Evolutionary conservation across 2,888 invertebrate genomes (phyloP).

Genomic region (Cistogaster globosa): DNA sequence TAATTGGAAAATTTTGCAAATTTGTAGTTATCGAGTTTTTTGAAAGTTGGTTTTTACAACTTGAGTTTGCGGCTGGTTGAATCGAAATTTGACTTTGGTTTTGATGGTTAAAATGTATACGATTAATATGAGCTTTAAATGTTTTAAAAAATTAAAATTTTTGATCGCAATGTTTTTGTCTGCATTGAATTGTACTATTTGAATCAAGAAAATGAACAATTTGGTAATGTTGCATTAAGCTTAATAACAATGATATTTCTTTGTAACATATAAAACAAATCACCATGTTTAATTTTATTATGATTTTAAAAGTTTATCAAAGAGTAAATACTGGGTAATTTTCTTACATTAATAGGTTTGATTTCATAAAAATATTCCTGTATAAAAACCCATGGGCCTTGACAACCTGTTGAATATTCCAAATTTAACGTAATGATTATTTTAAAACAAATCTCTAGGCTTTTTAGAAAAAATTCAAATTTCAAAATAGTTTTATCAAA

Average conservation of each 20-base stretch:
- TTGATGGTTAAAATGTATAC: too few species aligned
- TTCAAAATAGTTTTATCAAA: constrained; percentile 55
- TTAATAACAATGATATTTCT: too few species aligned
- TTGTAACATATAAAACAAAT: too few species aligned
- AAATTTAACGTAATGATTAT: constrained; percentile 10
- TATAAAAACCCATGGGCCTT: constrained; percentile 36
- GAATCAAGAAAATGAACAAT: background rate
- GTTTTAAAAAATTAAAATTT: too few species aligned
- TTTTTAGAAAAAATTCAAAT: constrained; percentile 48
- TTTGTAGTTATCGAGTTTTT: too few species aligned
- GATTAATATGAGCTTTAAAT: too few species aligned
- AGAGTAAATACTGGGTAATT: constrained; percentile 21
- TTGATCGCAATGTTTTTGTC: too few species aligned
- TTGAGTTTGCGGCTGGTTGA: too few species aligned
- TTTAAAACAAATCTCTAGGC: constrained; percentile 61
- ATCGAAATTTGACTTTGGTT: too few species aligned
- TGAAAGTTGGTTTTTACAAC: too few species aligned
- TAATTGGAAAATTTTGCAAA: too few species aligned
- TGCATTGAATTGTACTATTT: background rate
- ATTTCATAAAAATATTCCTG: constrained; percentile 50
- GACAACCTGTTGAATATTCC: constrained; percentile 41
- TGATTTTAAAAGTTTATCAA: background rate
- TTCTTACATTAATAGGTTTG: constrained; percentile 1
- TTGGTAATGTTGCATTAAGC: background rate
- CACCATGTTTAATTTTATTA: too few species aligned